These are phyloP conservation scores for Aphelinus atriplicis DNA, from an alignment of 1,140 invertebrate species.

Conservation along the genomic window DNA sequence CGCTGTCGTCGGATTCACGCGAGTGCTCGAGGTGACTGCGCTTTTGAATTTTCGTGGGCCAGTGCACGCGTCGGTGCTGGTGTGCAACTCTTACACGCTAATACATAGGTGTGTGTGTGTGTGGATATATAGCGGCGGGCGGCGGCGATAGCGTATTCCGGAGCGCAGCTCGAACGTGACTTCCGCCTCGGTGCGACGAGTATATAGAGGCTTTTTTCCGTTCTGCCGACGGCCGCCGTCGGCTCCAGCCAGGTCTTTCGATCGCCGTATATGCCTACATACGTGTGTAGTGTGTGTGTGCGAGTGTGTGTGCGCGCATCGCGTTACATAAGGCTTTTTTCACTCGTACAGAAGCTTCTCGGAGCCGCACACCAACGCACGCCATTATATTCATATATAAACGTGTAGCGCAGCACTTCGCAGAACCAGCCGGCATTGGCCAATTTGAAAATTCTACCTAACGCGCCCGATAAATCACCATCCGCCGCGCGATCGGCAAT, in stretches of 20 bases:
- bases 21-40: neutral
- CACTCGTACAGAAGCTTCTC: conserved; percentile 22
- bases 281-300: too few species aligned
- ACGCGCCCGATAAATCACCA: conserved; percentile 16
- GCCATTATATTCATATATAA: too few species aligned
- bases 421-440: neutral
- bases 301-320: too few species aligned
- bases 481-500: neutral
- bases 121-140: too few species aligned
- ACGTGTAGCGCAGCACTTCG: neutral
- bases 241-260: neutral
- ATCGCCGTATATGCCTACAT: neutral
- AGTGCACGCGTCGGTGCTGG: neutral
- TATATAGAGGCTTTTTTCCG: conserved; percentile 7
- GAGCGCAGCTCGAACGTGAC: conserved; percentile 32
- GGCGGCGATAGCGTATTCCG: conserved; percentile 5
- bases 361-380: neutral
- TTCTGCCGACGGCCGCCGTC: neutral
- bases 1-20: neutral
- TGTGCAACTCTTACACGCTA: too few species aligned
- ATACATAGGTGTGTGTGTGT: neutral
- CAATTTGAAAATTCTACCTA: conserved; percentile 14
- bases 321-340: conserved; percentile 31
- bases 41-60: conserved; percentile 23
- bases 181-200: conserved; percentile 24